Percentiles rank a stretch among this genome's conserved stretches.
These are phyloP conservation scores for Daktulosphaira vitifoliae DNA, from an alignment of 1,140 invertebrate species.

Conservation along the genomic window DNA sequence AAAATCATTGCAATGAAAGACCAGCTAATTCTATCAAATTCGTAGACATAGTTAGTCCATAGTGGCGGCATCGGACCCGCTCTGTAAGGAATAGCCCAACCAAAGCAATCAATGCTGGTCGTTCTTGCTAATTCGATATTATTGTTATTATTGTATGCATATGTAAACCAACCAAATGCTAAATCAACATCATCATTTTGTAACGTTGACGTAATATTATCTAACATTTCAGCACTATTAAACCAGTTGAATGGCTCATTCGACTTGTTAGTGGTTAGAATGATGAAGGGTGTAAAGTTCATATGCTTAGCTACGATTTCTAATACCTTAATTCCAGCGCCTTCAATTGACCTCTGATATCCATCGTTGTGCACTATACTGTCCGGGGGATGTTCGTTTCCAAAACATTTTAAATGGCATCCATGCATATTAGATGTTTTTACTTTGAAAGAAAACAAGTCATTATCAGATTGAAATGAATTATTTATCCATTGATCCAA, in stretches of 20 bases:
- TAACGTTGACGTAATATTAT: constrained; percentile 24
- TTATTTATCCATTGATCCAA: neutral
- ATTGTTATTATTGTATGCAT: constrained; percentile 19
- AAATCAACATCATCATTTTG: constrained; percentile 14
- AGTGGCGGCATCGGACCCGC: constrained; percentile 30
- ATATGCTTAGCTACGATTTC: constrained; percentile 31
- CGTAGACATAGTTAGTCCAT: constrained; percentile 35
- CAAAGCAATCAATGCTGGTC: constrained; percentile 36
- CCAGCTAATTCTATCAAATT: constrained; percentile 35
- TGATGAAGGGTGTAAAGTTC: constrained; percentile 28
- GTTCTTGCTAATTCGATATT: constrained; percentile 11
- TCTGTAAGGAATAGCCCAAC: constrained; percentile 37
- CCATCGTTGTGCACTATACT: constrained; percentile 7
- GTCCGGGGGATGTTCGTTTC: constrained; percentile 33
- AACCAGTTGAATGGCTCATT: constrained; percentile 28
- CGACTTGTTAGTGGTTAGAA: neutral
- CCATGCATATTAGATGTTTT: constrained; percentile 29
- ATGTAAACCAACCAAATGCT: constrained; percentile 36
- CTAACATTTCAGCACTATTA: neutral
- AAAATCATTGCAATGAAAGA: constrained; percentile 26
- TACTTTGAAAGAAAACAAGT: neutral
- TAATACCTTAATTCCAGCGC: constrained; percentile 31
- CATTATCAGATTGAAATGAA: neutral
- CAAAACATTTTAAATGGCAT: constrained; percentile 23
- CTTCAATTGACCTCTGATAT: constrained; percentile 7